Evolutionary conservation across 1,140 invertebrate genomes (phyloP).

Genomic region (Eupeodes corollae): DNA sequence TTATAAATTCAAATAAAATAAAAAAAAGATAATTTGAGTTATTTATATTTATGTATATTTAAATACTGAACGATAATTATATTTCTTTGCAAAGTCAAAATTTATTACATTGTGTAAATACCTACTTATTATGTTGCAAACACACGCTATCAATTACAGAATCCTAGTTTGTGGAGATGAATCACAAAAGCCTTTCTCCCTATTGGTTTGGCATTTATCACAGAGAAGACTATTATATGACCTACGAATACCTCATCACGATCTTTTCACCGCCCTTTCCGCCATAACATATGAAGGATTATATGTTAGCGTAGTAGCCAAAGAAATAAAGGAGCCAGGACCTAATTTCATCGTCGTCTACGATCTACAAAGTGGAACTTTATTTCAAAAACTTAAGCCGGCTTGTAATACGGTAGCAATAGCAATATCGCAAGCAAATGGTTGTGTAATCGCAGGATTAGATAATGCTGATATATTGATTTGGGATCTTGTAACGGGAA

Average conservation of each 20-base stretch:
- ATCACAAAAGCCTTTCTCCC: slow-evolving; percentile 79
- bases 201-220: slow-evolving; percentile 77
- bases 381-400: slow-evolving; percentile 85
- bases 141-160: slow-evolving; percentile 32
- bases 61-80: neutral
- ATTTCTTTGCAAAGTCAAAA: neutral
- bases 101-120: no score
- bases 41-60: no score
- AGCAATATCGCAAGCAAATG: slow-evolving; percentile 66
- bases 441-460: slow-evolving; percentile 70
- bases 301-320: slow-evolving; percentile 53
- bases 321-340: slow-evolving; percentile 69
- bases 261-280: slow-evolving; percentile 71
- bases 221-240: slow-evolving; percentile 76
- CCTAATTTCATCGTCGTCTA: slow-evolving; percentile 85
- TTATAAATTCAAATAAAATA: no score
- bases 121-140: no score
- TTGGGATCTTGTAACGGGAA: slow-evolving; percentile 78
- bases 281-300: slow-evolving; percentile 77
- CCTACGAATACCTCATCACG: slow-evolving; percentile 74
- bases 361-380: slow-evolving; percentile 80
- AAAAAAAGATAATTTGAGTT: no score
- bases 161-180: slow-evolving; percentile 82
- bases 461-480: slow-evolving; percentile 72
- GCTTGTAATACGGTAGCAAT: slow-evolving; percentile 65